Conservation (phyloP, 2,113 vertebrate genomes). For the Psephotus haematonotus region DNA sequence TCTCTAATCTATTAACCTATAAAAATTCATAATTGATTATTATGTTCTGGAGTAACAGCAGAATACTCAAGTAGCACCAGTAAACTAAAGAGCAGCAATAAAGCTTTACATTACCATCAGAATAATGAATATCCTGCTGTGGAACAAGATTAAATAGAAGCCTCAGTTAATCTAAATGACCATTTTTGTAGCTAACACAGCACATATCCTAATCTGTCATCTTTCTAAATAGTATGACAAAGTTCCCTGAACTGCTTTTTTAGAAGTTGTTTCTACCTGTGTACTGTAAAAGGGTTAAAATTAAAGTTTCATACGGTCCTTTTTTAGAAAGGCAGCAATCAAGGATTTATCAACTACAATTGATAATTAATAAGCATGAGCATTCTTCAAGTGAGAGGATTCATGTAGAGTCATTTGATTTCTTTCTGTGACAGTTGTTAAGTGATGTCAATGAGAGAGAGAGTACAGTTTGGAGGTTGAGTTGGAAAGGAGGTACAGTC, state of each 20-base stretch:
- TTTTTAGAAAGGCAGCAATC: conserved; percentile 46
- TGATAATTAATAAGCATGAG: conserved; percentile 54
- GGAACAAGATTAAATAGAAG: background rate
- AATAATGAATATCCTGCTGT: background rate
- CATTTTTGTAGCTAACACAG: background rate
- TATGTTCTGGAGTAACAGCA: background rate
- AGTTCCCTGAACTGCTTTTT: background rate
- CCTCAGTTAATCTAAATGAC: background rate
- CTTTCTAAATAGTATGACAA: background rate
- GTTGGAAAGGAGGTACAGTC: background rate
- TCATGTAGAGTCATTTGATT: conserved; percentile 35
- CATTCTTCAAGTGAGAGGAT: conserved; percentile 38
- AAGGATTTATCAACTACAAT: conserved; percentile 7
- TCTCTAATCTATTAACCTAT: background rate
- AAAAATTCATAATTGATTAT: background rate
- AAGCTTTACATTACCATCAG: background rate
- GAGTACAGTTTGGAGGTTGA: background rate
- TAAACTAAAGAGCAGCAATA: background rate
- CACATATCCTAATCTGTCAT: background rate
- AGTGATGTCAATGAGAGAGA: background rate
- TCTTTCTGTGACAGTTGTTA: conserved; percentile 35
- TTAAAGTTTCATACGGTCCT: background rate
- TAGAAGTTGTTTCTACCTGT: background rate
- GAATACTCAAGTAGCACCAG: background rate
- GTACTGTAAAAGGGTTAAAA: background rate